phyloP scores from a whole-genome alignment of 2,797 vertebrate species.

The Anomalospiza imberbis region DNA sequence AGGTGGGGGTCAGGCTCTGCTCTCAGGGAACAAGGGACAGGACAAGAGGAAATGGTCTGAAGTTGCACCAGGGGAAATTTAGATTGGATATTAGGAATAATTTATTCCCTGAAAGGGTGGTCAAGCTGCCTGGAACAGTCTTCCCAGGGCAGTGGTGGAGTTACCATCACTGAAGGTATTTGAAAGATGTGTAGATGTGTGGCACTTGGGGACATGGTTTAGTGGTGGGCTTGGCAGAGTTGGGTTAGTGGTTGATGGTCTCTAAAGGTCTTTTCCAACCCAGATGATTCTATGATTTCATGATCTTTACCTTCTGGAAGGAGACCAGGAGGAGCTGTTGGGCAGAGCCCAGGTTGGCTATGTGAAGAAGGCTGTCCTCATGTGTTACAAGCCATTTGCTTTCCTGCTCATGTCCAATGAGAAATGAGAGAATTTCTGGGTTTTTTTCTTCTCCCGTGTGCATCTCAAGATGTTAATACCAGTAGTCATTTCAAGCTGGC shows the following conservation, averaged over 20 bases:
- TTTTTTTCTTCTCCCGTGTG: conserved; percentile 13
- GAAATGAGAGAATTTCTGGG: conserved; percentile 13
- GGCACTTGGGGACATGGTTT: not conserved
- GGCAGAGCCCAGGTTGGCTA: not conserved
- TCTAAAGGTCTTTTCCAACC: not conserved
- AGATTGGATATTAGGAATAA: not conserved
- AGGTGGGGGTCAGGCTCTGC: accelerated
- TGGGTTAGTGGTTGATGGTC: not conserved
- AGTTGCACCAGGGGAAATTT: not conserved
- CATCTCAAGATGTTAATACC: conserved; percentile 2
- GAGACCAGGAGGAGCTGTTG: not conserved
- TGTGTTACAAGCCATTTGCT: not conserved
- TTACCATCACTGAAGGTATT: not conserved
- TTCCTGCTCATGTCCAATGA: not conserved
- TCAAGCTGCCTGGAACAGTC: not conserved
- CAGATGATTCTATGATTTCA: not conserved
- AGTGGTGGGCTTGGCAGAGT: not conserved
- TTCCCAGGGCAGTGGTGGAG: not conserved
- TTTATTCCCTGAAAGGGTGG: not conserved
- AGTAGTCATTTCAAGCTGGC: conserved; percentile 36
- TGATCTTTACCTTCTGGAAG: not conserved
- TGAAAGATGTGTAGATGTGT: accelerated
- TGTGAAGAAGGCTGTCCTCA: not conserved
- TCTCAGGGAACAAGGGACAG: not conserved
- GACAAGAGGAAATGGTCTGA: not conserved